Percentiles rank a stretch among this genome's conserved stretches.
Conservation (phyloP, 2,113 vertebrate genomes). For the Dasyprocta punctata region DNA sequence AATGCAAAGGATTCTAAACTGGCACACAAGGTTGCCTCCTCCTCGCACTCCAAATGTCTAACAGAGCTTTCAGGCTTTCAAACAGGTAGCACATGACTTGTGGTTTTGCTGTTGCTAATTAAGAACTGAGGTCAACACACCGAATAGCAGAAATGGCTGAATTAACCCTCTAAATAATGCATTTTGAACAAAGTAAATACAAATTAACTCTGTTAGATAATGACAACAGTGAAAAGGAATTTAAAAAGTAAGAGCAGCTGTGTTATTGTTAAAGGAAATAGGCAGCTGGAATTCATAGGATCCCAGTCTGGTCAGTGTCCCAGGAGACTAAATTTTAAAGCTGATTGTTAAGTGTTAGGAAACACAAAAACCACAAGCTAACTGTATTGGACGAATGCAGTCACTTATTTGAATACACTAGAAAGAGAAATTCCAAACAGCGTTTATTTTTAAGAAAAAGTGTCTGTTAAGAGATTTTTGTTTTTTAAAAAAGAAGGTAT, state of each 20-base stretch:
- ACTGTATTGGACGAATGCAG: not conserved
- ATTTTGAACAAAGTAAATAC: constrained; percentile 57
- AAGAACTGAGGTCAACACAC: constrained; percentile 63
- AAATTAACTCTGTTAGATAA: constrained; percentile 65
- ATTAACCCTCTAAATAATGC: constrained; percentile 46
- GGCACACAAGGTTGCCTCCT: constrained; percentile 46
- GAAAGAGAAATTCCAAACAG: not conserved
- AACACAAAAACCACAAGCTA: constrained; percentile 18
- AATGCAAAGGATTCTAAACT: constrained; percentile 68
- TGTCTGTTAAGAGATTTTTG: not conserved
- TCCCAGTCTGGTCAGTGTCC: constrained; percentile 56
- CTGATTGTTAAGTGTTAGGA: constrained; percentile 59
- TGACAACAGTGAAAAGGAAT: constrained; percentile 51
- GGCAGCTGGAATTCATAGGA: constrained; percentile 74
- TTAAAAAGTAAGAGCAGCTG: constrained; percentile 72
- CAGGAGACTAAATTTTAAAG: constrained; percentile 68
- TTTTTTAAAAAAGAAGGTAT: not conserved
- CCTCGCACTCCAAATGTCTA: constrained; percentile 55
- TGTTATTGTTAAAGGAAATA: constrained; percentile 74
- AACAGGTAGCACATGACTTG: constrained; percentile 69
- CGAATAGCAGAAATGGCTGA: constrained; percentile 46
- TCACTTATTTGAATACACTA: not conserved
- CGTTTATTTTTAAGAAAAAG: constrained; percentile 47
- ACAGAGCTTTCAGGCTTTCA: constrained; percentile 58
- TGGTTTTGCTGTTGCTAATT: constrained; percentile 69